Percentiles rank a stretch among this genome's conserved stretches.
Evolutionary conservation across 2,888 invertebrate species (phyloP).

Genomic region (Epistrophe grossulariae): DNA sequence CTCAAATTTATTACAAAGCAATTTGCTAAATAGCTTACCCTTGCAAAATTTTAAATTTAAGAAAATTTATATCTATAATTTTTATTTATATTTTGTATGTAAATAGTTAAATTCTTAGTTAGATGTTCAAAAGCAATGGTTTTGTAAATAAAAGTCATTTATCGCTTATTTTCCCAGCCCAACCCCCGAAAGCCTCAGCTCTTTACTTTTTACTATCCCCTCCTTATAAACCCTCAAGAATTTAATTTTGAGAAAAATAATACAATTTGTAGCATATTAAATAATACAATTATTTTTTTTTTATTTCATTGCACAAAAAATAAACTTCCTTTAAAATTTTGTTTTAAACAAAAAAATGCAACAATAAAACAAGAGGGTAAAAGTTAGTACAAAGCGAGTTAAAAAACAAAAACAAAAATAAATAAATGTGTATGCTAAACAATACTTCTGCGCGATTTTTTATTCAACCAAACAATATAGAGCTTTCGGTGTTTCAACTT

Average conservation of each 20-base stretch:
- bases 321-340: conserved; percentile 38
- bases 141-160: conserved; percentile 49
- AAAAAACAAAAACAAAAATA: conserved; percentile 32
- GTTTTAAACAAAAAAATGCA: conserved; percentile 39
- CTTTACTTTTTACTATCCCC: conserved; percentile 72
- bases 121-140: conserved; percentile 10
- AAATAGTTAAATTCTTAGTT: not conserved
- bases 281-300: conserved; percentile 51
- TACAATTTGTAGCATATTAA: conserved; percentile 37
- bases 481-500: conserved; percentile 72
- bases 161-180: conserved; percentile 61
- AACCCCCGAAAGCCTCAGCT: conserved; percentile 60
- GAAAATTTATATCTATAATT: not conserved
- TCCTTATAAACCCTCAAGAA: conserved; percentile 41
- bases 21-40: conserved; percentile 60
- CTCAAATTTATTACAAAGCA: not conserved
- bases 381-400: conserved; percentile 64
- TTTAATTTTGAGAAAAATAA: conserved; percentile 1
- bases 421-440: conserved; percentile 41
- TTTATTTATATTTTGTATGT: conserved; percentile 6
- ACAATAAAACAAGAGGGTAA: conserved; percentile 74
- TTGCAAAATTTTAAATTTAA: conserved; percentile 37
- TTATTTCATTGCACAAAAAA: conserved; percentile 51
- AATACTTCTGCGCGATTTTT: conserved; percentile 54
- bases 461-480: conserved; percentile 25